Evolutionary conservation across 2,888 invertebrate species (phyloP).

Genomic region (Cepaea hortensis): DNA sequence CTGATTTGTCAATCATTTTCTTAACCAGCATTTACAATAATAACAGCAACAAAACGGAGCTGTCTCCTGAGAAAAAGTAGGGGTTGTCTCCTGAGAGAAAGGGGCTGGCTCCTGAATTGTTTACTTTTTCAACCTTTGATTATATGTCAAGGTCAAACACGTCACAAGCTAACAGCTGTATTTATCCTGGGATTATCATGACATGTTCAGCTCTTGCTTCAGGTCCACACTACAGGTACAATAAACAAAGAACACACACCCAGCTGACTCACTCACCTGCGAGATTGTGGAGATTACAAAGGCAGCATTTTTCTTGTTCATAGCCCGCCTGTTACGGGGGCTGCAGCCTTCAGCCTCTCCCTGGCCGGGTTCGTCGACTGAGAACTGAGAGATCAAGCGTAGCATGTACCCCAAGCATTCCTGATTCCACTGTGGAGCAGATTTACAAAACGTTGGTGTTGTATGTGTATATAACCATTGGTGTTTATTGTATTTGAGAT

Average conservation of each 20-base stretch:
- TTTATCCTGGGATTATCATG: too few species aligned
- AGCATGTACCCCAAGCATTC: conserved; percentile 92
- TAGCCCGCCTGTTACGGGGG: conserved; percentile 69
- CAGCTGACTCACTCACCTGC: conserved; percentile 25
- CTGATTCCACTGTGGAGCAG: conserved; percentile 87
- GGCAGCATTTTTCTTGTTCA: conserved; percentile 50
- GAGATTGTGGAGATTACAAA: conserved; percentile 48
- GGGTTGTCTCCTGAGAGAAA: too few species aligned
- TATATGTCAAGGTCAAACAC: too few species aligned
- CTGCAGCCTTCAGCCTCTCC: conserved; percentile 69
- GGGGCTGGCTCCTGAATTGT: not conserved
- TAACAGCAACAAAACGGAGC: too few species aligned
- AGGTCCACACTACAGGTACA: not conserved
- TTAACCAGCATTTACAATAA: too few species aligned
- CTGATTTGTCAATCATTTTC: too few species aligned
- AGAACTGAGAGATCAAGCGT: conserved; percentile 90
- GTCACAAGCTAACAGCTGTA: too few species aligned
- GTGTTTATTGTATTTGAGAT: too few species aligned
- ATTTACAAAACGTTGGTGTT: too few species aligned
- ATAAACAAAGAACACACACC: not conserved
- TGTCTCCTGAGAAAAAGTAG: too few species aligned
- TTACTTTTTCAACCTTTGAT: not conserved
- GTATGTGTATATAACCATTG: too few species aligned
- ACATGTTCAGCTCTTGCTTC: not conserved
- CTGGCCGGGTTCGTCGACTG: conserved; percentile 79